Evolutionary conservation across 2,888 invertebrate species (phyloP).

Genomic region (Acholoe squamosa): DNA sequence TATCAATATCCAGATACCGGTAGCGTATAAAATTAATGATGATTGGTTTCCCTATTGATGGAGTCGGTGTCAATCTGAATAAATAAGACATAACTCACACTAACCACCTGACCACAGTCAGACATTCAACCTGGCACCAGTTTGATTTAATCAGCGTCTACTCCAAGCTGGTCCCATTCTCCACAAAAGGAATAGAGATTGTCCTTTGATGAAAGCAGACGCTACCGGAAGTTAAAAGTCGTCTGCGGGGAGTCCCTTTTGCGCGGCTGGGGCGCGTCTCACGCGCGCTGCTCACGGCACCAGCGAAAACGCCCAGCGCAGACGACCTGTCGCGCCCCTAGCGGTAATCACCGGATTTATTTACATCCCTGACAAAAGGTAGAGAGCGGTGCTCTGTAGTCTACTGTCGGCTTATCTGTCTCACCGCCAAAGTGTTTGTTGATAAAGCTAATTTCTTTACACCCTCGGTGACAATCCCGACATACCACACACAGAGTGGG

Average conservation of each 20-base stretch:
- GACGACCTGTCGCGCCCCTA: constrained; percentile 6
- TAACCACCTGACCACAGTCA: background rate
- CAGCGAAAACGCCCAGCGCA: background rate
- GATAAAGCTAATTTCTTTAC: constrained; percentile 61
- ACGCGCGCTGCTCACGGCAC: constrained; percentile 25
- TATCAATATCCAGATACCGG: too few species aligned
- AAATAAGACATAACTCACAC: too few species aligned
- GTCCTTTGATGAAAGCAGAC: background rate
- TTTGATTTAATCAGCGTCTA: background rate
- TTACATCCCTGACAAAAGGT: constrained; percentile 10
- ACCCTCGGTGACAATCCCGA: constrained; percentile 2
- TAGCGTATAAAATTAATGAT: too few species aligned
- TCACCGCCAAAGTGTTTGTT: constrained; percentile 44
- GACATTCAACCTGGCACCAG: background rate
- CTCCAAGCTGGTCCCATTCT: background rate
- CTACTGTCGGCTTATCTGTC: background rate
- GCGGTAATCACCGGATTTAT: constrained; percentile 43
- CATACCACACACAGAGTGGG: constrained; percentile 45
- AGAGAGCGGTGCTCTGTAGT: background rate
- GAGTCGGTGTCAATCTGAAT: too few species aligned
- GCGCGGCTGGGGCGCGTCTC: constrained; percentile 46
- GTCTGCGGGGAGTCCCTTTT: background rate
- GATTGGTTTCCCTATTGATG: too few species aligned
- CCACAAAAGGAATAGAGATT: too few species aligned
- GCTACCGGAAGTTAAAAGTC: constrained; percentile 42